Evolutionary conservation across 2,113 vertebrate genomes (phyloP).

Genomic region (Aptenodytes forsteri): DNA sequence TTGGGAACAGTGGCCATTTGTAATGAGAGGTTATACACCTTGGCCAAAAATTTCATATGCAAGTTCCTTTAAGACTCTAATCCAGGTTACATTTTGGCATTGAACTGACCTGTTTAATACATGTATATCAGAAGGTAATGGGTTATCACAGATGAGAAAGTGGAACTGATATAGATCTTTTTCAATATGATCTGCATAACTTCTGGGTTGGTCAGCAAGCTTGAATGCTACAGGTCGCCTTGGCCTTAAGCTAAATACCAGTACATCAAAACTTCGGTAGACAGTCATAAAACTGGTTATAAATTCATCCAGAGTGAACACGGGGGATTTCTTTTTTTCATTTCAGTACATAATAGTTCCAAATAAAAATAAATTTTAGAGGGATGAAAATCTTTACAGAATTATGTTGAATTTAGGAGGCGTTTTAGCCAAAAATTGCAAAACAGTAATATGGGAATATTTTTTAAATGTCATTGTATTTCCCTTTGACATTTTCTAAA

Average conservation of each 20-base stretch:
- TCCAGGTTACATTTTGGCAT: not conserved
- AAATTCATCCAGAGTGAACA: not conserved
- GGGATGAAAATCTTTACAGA: not conserved
- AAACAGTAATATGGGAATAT: not conserved
- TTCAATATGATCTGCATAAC: not conserved
- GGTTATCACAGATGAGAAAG: not conserved
- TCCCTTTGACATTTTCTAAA: not conserved
- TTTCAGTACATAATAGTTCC: not conserved
- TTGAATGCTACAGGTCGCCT: not conserved
- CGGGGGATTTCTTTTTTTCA: rapidly evolving
- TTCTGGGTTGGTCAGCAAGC: not conserved
- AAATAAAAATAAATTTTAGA: not conserved
- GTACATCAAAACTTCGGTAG: not conserved
- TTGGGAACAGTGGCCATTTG: not conserved
- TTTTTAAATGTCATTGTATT: conserved; percentile 16
- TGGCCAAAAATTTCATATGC: not conserved
- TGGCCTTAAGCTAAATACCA: not conserved
- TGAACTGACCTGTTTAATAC: not conserved
- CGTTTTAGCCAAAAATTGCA: not conserved
- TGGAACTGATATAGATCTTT: not conserved
- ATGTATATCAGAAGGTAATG: not conserved
- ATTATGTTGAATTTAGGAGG: not conserved
- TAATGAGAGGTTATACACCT: not conserved
- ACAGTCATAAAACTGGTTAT: not conserved
- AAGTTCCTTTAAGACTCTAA: not conserved